These are phyloP conservation scores for Thyatira batis DNA, from an alignment of 2,888 invertebrate genomes.

Conservation along the genomic window DNA sequence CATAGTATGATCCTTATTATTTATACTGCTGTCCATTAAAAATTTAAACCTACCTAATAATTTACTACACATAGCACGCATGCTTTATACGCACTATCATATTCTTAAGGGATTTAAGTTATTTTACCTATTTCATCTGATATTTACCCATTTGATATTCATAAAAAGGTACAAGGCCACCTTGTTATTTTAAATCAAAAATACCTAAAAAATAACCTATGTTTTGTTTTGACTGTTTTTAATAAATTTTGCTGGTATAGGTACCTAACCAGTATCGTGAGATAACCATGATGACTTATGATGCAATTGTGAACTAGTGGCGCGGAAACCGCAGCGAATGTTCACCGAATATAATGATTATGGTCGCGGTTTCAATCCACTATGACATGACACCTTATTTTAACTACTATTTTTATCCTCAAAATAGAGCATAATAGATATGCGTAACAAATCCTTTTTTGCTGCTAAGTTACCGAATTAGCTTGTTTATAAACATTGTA, in stretches of 20 bases:
- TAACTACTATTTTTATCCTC: neutral
- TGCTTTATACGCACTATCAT: neutral
- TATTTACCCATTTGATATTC: too few species aligned
- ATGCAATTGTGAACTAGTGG: neutral
- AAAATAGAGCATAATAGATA: too few species aligned
- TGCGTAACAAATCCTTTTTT: too few species aligned
- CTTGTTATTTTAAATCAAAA: too few species aligned
- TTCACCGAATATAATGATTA: neutral
- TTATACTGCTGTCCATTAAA: too few species aligned
- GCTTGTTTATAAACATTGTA: too few species aligned
- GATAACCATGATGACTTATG: neutral
- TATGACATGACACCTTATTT: neutral
- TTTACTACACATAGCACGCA: neutral
- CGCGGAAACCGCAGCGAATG: neutral
- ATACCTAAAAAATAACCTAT: too few species aligned
- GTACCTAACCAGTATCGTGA: neutral
- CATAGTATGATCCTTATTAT: too few species aligned
- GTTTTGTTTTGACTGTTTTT: neutral
- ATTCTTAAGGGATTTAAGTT: too few species aligned
- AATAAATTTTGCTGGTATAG: neutral
- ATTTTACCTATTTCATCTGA: too few species aligned
- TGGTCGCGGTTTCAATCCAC: neutral
- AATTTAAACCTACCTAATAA: neutral
- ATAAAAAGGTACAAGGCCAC: too few species aligned
- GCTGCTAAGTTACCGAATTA: too few species aligned